Evolutionary conservation across 2,113 vertebrate species (phyloP).

Genomic region (Dermatemys mawii): DNA sequence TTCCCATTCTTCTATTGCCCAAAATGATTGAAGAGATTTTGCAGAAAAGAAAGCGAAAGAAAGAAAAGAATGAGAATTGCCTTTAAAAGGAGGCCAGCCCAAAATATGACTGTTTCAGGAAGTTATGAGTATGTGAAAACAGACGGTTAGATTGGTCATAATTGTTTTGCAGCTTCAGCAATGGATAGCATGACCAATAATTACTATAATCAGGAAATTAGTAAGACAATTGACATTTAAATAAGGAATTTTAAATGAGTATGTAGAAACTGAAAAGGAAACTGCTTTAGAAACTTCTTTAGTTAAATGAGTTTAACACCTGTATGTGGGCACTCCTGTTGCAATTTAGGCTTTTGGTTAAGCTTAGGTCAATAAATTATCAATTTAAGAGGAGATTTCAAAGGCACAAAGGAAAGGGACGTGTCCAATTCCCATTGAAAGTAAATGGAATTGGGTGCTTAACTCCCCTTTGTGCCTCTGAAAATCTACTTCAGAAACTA

Average conservation of each 20-base stretch:
- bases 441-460: not conserved
- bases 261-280: not conserved
- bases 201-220: constrained; percentile 62
- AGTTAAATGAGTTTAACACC: not conserved
- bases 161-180: constrained; percentile 47
- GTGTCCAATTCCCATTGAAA: not conserved
- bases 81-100: not conserved
- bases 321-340: not conserved
- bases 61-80: not conserved
- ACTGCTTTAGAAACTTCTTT: constrained; percentile 20
- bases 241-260: constrained; percentile 45
- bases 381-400: not conserved
- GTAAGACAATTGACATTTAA: constrained; percentile 67
- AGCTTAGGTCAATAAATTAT: not conserved
- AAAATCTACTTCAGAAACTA: not conserved
- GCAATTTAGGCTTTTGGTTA: not conserved
- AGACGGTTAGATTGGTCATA: constrained; percentile 45
- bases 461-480: not conserved
- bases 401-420: not conserved
- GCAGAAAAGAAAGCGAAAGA: constrained; percentile 36
- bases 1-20: constrained; percentile 47
- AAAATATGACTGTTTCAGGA: constrained; percentile 61
- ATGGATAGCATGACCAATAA: constrained; percentile 45
- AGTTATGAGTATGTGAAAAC: constrained; percentile 60
- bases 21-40: not conserved